A percentile compares a stretch with the other conserved stretches of the same genome.
Conservation (phyloP, 2,113 vertebrate genomes). For the Peromyscus polionotus region DNA sequence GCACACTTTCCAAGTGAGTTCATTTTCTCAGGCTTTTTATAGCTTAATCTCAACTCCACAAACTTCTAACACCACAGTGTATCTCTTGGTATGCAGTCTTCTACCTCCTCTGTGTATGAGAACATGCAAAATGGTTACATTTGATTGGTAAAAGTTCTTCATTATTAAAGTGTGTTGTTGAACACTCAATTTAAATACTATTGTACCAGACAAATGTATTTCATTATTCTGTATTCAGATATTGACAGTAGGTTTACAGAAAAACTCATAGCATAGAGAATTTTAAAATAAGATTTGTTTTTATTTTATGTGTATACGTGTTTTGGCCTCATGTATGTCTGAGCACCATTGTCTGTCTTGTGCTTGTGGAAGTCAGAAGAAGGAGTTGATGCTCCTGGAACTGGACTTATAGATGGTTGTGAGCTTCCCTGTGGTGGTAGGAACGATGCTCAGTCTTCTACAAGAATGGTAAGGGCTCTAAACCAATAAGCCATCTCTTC, state of each 20-base stretch:
- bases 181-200: not conserved
- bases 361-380: not conserved
- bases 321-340: not conserved
- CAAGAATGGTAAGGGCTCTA: not conserved
- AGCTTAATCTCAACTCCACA: conserved; percentile 63
- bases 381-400: not conserved
- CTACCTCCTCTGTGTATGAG: not conserved
- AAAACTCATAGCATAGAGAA: not conserved
- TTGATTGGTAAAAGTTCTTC: conserved; percentile 1
- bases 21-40: conserved; percentile 72
- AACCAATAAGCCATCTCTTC: not conserved
- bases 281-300: not conserved
- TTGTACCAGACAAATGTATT: not conserved
- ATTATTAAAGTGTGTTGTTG: conserved; percentile 3
- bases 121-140: not conserved
- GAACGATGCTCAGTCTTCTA: not conserved
- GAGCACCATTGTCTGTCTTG: not conserved
- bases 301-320: not conserved
- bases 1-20: conserved; percentile 64
- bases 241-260: not conserved
- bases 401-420: not conserved
- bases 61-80: not conserved
- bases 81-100: conserved; percentile 22
- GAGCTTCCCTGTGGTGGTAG: not conserved
- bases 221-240: not conserved